Evolutionary conservation across 2,113 vertebrate genomes (phyloP).

Genomic region (Bubo scandiacus): DNA sequence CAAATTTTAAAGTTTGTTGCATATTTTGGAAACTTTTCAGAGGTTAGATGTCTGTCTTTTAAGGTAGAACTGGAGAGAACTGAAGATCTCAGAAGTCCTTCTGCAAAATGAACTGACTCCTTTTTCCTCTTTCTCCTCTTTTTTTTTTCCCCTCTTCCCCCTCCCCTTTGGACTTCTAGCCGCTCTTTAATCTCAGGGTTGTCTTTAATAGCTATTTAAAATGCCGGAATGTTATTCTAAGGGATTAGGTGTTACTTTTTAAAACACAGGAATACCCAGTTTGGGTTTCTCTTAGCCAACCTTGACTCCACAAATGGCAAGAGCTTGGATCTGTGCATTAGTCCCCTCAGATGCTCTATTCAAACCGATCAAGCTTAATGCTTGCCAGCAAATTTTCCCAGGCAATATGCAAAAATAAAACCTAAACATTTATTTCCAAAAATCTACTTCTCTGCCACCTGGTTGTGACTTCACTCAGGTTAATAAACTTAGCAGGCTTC

Average conservation of each 20-base stretch:
- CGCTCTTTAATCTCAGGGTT: background rate
- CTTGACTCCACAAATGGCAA: background rate
- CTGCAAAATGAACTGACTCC: background rate
- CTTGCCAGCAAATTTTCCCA: background rate
- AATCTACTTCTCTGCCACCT: background rate
- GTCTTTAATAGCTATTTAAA: background rate
- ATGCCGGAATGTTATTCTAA: background rate
- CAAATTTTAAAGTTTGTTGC: background rate
- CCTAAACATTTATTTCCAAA: background rate
- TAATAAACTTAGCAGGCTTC: background rate
- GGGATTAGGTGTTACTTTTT: constrained; percentile 2
- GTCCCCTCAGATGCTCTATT: background rate
- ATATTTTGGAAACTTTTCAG: background rate
- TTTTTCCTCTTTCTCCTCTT: background rate
- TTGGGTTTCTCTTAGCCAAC: background rate
- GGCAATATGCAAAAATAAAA: background rate
- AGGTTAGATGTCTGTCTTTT: background rate
- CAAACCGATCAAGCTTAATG: background rate
- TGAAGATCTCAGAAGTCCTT: background rate
- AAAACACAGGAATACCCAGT: background rate
- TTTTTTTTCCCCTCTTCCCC: too few relatives aligned
- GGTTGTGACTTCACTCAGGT: background rate
- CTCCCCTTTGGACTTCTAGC: background rate
- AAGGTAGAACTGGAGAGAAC: background rate
- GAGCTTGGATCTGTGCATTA: background rate